These are phyloP conservation scores for Cryptotermes secundus DNA, from an alignment of 1,140 invertebrate species.

Conservation along the genomic window DNA sequence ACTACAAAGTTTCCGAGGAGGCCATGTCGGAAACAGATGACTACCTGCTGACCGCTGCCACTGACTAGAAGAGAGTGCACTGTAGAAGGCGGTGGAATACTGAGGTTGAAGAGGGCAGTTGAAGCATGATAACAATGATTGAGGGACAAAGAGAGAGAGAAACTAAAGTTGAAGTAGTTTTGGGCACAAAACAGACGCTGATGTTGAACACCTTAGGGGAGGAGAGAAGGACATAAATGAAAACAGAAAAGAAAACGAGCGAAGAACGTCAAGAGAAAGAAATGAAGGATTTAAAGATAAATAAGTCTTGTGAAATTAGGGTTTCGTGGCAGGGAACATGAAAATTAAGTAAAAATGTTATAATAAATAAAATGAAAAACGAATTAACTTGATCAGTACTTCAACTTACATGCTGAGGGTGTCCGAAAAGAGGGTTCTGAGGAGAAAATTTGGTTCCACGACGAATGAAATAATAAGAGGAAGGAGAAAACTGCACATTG, in stretches of 20 bases:
- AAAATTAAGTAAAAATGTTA: not conserved
- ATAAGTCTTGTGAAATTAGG: not conserved
- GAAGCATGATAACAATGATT: not conserved
- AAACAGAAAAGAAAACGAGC: not conserved
- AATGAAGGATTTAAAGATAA: not conserved
- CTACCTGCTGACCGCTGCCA: not conserved
- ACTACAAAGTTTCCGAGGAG: constrained; percentile 8
- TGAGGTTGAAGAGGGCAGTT: not conserved
- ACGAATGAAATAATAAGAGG: too few species aligned
- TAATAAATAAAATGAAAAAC: not conserved
- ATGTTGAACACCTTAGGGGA: not conserved
- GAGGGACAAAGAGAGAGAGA: not conserved
- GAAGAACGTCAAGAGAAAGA: not conserved
- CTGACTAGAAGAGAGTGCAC: not conserved
- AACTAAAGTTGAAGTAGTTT: not conserved
- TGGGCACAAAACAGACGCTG: not conserved
- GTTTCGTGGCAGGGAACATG: not conserved
- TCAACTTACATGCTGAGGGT: too few species aligned
- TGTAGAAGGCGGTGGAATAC: not conserved
- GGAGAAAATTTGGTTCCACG: too few species aligned
- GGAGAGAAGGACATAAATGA: not conserved
- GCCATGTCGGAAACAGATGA: constrained; percentile 17
- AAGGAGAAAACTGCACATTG: too few species aligned
- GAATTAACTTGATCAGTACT: not conserved
- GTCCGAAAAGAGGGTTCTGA: too few species aligned